Evolutionary conservation across 2,113 vertebrate species (phyloP).

Genomic region (Paratilapia polleni): DNA sequence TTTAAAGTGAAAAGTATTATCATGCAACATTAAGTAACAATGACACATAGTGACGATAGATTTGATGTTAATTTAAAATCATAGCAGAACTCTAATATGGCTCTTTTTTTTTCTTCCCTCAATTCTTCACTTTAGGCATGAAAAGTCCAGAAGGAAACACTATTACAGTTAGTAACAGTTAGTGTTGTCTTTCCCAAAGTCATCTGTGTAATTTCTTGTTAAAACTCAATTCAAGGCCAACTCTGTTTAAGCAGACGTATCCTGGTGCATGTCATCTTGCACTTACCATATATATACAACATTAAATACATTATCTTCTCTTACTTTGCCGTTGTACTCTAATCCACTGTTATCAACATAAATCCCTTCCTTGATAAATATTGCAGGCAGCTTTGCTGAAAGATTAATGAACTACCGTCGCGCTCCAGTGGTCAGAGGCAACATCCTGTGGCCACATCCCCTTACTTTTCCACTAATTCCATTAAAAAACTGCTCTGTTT

Average conservation of each 20-base stretch:
- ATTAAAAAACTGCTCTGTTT: slow-evolving; percentile 57
- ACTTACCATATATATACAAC: slow-evolving; percentile 18
- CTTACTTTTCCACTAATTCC: slow-evolving; percentile 47
- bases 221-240: neutral
- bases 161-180: too few relatives aligned
- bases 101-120: fast-evolving
- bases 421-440: slow-evolving; percentile 43
- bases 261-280: neutral
- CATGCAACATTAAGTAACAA: neutral
- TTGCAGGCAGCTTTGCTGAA: slow-evolving; percentile 59
- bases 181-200: fast-evolving
- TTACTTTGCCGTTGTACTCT: slow-evolving; percentile 26
- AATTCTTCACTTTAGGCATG: neutral
- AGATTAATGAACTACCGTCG: slow-evolving; percentile 58
- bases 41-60: neutral
- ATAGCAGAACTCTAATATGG: neutral
- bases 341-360: slow-evolving; percentile 54
- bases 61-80: neutral
- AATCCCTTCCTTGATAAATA: slow-evolving; percentile 70
- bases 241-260: neutral
- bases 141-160: neutral
- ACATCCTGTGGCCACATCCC: slow-evolving; percentile 50
- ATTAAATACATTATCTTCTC: slow-evolving; percentile 39
- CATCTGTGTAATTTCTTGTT: neutral
- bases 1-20: too few relatives aligned